A percentile compares a stretch with the other conserved stretches of the same genome.
phyloP scores from a whole-genome alignment of 2,888 invertebrate species.

The Calliopum simillimum region DNA sequence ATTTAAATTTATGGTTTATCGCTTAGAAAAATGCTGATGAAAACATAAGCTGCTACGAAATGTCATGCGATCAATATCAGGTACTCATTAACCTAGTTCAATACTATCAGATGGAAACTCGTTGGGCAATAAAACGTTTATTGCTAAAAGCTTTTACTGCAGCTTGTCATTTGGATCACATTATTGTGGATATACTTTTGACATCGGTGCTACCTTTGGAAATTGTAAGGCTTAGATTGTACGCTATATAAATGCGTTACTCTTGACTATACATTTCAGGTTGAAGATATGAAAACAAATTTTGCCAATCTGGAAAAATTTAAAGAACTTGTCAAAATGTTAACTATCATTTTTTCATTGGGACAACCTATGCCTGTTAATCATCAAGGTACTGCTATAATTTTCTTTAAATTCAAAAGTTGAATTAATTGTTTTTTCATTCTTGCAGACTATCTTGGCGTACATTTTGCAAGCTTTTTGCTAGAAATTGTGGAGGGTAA shows the following conservation, averaged over 20 bases:
- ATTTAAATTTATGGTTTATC: conserved; percentile 30
- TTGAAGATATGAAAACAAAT: conserved; percentile 80
- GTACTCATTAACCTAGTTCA: conserved; percentile 87
- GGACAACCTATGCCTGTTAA: conserved; percentile 90
- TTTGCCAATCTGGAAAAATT: conserved; percentile 82
- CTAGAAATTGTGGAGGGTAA: conserved; percentile 87
- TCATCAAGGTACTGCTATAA: conserved; percentile 80
- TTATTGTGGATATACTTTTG: conserved; percentile 84
- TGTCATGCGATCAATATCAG: conserved; percentile 85
- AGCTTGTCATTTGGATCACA: conserved; percentile 86
- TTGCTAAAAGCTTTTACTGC: conserved; percentile 88
- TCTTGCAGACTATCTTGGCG: conserved; percentile 83
- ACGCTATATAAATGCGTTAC: conserved; percentile 69
- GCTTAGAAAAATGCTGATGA: conserved; percentile 91
- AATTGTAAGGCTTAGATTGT: conserved; percentile 77
- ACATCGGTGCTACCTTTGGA: conserved; percentile 91
- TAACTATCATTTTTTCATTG: conserved; percentile 91
- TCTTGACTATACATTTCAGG: conserved; percentile 75
- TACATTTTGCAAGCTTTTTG: conserved; percentile 83
- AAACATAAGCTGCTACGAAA: conserved; percentile 85
- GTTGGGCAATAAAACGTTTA: conserved; percentile 86
- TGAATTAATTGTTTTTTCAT: neutral
- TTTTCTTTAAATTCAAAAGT: neutral
- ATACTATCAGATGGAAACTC: conserved; percentile 96
- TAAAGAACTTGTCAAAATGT: conserved; percentile 83